Percentiles rank a stretch among this genome's conserved stretches.
phyloP scores from a whole-genome alignment of 2,113 vertebrate genomes.

The Chunga burmeisteri region DNA sequence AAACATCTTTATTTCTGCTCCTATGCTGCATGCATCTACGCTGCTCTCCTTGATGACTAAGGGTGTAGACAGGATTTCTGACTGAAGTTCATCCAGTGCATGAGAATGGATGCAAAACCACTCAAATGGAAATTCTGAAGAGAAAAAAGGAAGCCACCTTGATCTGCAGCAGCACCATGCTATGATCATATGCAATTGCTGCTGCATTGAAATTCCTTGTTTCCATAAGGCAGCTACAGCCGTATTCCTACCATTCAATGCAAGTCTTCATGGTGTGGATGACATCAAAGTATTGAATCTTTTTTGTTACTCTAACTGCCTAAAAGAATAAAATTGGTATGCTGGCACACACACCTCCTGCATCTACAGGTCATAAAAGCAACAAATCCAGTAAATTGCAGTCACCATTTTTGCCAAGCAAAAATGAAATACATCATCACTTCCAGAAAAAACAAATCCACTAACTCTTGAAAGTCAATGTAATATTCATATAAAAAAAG shows the following conservation, averaged over 20 bases:
- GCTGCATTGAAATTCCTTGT: neutral
- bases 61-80: neutral
- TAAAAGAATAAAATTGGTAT: neutral
- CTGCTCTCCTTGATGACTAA: neutral
- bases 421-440: slow-evolving; percentile 3
- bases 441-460: neutral
- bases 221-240: neutral
- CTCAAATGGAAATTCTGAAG: neutral
- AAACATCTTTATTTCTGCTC: neutral
- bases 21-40: rapidly evolving
- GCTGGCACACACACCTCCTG: neutral
- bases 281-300: neutral
- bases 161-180: neutral
- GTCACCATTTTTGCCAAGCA: neutral
- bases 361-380: slow-evolving; percentile 36
- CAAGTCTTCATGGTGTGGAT: neutral
- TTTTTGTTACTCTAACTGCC: neutral
- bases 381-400: slow-evolving; percentile 20
- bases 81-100: neutral
- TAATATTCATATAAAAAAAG: neutral
- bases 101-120: neutral
- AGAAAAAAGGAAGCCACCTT: neutral
- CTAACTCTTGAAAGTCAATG: neutral
- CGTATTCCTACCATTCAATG: neutral
- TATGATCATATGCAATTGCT: neutral